Percentiles rank a stretch among this genome's conserved stretches.
Conservation (phyloP, 2,113 vertebrate species). For the Microcebus murinus region DNA sequence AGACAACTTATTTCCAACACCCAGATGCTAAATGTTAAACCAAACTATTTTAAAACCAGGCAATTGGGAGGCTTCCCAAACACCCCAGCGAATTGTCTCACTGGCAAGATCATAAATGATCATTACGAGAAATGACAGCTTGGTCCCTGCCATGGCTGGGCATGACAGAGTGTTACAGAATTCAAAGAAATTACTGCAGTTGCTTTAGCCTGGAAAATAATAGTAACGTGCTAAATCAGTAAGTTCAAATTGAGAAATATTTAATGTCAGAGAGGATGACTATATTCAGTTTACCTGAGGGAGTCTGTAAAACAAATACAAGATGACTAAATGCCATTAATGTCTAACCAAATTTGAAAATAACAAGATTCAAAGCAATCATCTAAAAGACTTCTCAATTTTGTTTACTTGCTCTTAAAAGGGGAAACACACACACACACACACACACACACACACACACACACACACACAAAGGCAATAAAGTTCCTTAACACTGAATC, state of each 20-base stretch:
- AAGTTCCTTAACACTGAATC: not conserved
- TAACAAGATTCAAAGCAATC: not conserved
- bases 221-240: not conserved
- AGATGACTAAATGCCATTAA: not conserved
- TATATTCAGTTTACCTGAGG: not conserved
- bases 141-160: not conserved
- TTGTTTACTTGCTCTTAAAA: not conserved
- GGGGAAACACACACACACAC: not conserved
- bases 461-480: not conserved
- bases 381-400: not conserved
- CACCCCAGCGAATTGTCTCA: not conserved
- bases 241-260: constrained; percentile 9
- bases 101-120: constrained; percentile 35
- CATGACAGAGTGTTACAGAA: not conserved
- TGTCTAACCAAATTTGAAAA: not conserved
- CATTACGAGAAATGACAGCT: constrained; percentile 49
- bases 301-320: not conserved
- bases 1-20: not conserved
- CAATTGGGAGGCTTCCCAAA: constrained; percentile 11
- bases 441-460: not conserved
- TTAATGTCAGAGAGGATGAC: not conserved
- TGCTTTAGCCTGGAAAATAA: not conserved
- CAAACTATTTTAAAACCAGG: constrained; percentile 46
- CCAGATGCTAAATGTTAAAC: constrained; percentile 34
- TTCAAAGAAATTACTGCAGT: not conserved